Evolutionary conservation across 2,888 invertebrate species (phyloP).

Genomic region (Hypolimnas misippus): DNA sequence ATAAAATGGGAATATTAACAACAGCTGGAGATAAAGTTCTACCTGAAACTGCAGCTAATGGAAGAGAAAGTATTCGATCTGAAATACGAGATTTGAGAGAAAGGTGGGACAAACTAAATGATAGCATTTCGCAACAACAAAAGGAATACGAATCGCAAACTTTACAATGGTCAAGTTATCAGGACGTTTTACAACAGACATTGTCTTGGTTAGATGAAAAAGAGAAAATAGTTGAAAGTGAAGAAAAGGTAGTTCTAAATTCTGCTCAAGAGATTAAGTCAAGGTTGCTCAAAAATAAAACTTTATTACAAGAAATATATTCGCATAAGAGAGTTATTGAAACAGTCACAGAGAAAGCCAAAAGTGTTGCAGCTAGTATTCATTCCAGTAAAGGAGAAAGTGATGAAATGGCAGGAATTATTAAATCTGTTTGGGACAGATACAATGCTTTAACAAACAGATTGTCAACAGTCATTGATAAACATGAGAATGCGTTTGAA

Average conservation of each 20-base stretch:
- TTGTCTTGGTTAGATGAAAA: slow-evolving; percentile 93
- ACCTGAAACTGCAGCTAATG: slow-evolving; percentile 95
- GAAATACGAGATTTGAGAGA: slow-evolving; percentile 92
- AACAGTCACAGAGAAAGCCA: slow-evolving; percentile 94
- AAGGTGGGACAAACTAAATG: slow-evolving; percentile 94
- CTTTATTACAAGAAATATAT: slow-evolving; percentile 93
- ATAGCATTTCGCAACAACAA: slow-evolving; percentile 92
- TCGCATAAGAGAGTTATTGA: slow-evolving; percentile 96
- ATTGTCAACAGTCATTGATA: slow-evolving; percentile 87
- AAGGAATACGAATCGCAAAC: slow-evolving; percentile 93
- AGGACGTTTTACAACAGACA: slow-evolving; percentile 92
- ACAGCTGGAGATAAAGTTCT: slow-evolving; percentile 94
- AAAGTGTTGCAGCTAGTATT: slow-evolving; percentile 85
- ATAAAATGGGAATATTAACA: slow-evolving; percentile 89
- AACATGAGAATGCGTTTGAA: slow-evolving; percentile 90
- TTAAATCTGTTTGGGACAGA: slow-evolving; percentile 89
- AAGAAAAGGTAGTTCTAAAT: slow-evolving; percentile 88
- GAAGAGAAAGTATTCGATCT: slow-evolving; percentile 94
- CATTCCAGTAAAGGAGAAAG: slow-evolving; percentile 82
- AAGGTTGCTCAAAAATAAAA: slow-evolving; percentile 93
- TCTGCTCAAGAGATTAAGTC: slow-evolving; percentile 93
- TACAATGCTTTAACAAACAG: slow-evolving; percentile 89
- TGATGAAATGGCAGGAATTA: slow-evolving; percentile 87
- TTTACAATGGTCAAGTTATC: slow-evolving; percentile 92
- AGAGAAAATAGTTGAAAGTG: slow-evolving; percentile 89